Evolutionary conservation across 2,113 vertebrate species (phyloP), one percentile per base, ranked within the genome.

Genomic region (Hiodon alosoides): DNA sequence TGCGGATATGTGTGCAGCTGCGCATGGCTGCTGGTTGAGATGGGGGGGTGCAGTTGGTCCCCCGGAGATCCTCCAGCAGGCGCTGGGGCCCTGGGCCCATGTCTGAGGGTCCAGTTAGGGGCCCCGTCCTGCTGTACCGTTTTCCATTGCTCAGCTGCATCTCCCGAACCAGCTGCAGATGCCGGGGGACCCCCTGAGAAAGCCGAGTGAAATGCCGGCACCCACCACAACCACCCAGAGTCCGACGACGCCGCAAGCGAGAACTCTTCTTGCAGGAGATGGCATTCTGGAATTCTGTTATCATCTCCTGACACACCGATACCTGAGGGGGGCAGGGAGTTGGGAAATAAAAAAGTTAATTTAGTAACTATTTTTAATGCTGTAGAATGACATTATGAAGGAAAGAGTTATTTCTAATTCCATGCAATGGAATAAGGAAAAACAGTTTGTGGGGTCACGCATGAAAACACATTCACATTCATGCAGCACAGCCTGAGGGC

Each of bases 281-380:
- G 0, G 93, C 94, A 47, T 93, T 94, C 7, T 92, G 87, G 59
- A 96, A 91, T 83, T 96, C 94, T 0, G 91, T 91, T 75, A 96
- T 78, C 94, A 96, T 96, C 89, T 96, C 94, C 85, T 94, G 93
- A 85, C 94, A 95, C 16, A 96, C 92, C 0, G 94, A 96, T 51
- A 94, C 91, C 94, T 96, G 78, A 16, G 75, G 79, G 59, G 65
- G 69, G 62, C 71, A 53, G 77, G 79, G 64, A 17, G n/a, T 31
- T 9, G 81, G 78, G 5, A 57, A 57, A 57, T 11, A 8, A 11
- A 57, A 57, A 57, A 57, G 55, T 57, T 57, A 8, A 57, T 57
- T 57, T 6, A 8, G 55, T 6, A 2, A 57, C 6, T 8, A 57
- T 57, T 8, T 11, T 8, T 57, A 11, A 8, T 57, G 55, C 6